A percentile compares a stretch with the other conserved stretches of the same genome.
phyloP scores from a whole-genome alignment of 2,888 invertebrate species.

The Cyclophora albipunctata region DNA sequence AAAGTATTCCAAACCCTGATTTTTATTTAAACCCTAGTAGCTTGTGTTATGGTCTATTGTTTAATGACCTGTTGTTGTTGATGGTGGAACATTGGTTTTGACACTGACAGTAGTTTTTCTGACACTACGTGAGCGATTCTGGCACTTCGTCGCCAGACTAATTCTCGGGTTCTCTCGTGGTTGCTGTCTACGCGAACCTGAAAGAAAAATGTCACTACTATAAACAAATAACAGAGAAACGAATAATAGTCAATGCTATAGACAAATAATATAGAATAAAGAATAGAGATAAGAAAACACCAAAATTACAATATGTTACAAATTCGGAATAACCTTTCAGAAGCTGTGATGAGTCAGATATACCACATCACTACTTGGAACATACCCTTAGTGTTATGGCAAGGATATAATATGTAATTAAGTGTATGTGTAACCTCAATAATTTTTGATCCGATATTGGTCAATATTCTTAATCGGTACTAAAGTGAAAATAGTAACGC shows the following conservation, averaged over 20 bases:
- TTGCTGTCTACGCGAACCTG: constrained; percentile 91
- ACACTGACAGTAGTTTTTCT: constrained; percentile 79
- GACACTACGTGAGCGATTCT: constrained; percentile 90
- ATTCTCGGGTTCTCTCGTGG: constrained; percentile 88
- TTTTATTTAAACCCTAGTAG: constrained; percentile 4
- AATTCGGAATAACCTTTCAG: background rate
- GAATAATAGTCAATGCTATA: too few species aligned
- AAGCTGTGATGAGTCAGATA: too few species aligned
- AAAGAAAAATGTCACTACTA: constrained; percentile 14
- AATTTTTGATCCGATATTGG: too few species aligned
- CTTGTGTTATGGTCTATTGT: constrained; percentile 20
- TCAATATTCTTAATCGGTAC: too few species aligned
- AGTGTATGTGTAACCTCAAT: too few species aligned
- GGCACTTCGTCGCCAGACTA: constrained; percentile 88
- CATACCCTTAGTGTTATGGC: too few species aligned
- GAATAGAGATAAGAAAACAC: too few species aligned
- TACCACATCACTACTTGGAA: too few species aligned
- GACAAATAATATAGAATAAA: too few species aligned
- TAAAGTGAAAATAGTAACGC: too few species aligned
- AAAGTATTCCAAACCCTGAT: constrained; percentile 1
- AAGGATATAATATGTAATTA: too few species aligned
- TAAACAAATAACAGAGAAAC: background rate
- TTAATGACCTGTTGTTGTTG: constrained; percentile 32
- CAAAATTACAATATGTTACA: background rate
- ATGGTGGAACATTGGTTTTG: constrained; percentile 62